These are phyloP conservation scores for Cyclophora punctaria DNA, from an alignment of 2,888 invertebrate species.

Conservation along the genomic window DNA sequence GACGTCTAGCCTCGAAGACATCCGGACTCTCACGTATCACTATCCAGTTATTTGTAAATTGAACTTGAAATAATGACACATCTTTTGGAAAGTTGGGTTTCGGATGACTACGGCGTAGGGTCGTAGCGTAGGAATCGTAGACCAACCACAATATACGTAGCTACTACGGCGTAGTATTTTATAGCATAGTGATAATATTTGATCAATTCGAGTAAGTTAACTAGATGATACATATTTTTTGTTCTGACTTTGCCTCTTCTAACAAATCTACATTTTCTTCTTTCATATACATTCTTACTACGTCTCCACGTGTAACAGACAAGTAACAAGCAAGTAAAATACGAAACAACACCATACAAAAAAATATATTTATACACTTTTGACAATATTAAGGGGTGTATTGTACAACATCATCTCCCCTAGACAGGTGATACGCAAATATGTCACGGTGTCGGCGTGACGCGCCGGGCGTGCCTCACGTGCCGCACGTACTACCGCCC, in stretches of 20 bases:
- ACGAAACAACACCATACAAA: not conserved
- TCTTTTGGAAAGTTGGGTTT: conserved; percentile 3
- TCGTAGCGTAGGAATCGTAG: conserved; percentile 1
- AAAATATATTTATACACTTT: not conserved
- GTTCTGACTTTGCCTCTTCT: no score
- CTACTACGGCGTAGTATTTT: conserved; percentile 8
- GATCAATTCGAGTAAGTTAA: no score
- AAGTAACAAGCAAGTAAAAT: no score
- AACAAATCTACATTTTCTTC: no score
- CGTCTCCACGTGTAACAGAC: no score
- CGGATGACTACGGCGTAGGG: no score
- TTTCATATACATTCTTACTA: no score
- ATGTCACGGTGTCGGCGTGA: conserved; percentile 19
- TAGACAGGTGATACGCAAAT: conserved; percentile 29
- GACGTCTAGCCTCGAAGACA: conserved; percentile 34
- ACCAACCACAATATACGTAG: no score
- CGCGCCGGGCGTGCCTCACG: not conserved
- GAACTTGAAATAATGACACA: conserved; percentile 21
- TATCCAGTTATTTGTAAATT: conserved; percentile 31
- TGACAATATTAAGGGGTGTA: no score
- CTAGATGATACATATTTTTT: no score
- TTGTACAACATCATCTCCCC: conserved; percentile 7
- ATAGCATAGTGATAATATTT: not conserved
- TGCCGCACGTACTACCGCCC: not conserved
- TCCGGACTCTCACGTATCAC: conserved; percentile 24